These are phyloP conservation scores for Anser brachyrhynchus DNA, from an alignment of 2,113 vertebrate species.

Conservation along the genomic window DNA sequence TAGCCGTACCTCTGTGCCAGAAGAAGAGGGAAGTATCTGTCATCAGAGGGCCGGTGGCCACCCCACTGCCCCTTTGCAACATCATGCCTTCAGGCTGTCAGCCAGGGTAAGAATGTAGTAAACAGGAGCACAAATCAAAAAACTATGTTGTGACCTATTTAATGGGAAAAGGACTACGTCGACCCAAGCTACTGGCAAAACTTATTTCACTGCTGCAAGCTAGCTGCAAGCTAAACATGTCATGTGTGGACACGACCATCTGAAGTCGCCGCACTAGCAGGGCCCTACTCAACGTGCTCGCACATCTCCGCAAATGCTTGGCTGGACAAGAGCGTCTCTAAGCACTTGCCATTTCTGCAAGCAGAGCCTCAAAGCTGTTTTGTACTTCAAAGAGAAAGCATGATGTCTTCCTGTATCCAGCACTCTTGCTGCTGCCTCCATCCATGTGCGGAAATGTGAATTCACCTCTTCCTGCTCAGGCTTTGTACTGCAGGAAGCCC, in stretches of 20 bases:
- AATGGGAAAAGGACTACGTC: not conserved
- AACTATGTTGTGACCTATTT: constrained; percentile 28
- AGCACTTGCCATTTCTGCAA: not conserved
- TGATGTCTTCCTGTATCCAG: not conserved
- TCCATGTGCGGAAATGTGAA: not conserved
- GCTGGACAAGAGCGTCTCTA: not conserved
- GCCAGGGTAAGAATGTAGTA: not conserved
- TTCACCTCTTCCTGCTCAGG: not conserved
- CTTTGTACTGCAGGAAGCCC: not conserved
- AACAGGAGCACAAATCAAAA: constrained; percentile 26
- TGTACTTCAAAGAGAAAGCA: not conserved
- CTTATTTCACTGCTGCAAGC: not conserved
- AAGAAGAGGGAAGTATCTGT: not conserved
- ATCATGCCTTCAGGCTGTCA: not conserved
- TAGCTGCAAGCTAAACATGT: constrained; percentile 7
- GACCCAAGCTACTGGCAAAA: not conserved
- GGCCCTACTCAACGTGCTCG: not conserved
- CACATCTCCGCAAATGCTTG: not conserved
- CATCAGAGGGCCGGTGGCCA: not conserved
- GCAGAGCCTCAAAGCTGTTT: not conserved
- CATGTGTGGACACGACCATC: not conserved
- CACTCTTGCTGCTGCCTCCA: accelerated
- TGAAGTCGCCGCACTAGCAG: not conserved
- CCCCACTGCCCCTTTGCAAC: not conserved
- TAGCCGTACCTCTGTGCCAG: not conserved